phyloP scores from a whole-genome alignment of 2,888 invertebrate genomes.

The Drosophila sordidapex region DNA sequence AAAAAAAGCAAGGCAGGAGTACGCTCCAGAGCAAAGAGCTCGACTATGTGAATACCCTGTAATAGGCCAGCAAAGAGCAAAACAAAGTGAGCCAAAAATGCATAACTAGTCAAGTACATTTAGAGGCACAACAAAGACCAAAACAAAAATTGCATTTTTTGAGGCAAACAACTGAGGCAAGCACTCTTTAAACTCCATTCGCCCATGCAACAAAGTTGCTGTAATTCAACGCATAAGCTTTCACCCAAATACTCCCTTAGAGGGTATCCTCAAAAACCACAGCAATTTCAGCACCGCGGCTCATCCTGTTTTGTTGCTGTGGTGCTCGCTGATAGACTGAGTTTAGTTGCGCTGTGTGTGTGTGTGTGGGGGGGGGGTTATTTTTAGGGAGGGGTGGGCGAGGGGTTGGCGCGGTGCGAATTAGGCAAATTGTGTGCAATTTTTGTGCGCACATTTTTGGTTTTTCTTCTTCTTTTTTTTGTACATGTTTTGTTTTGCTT shows the following conservation, averaged over 20 bases:
- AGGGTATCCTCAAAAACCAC: slow-evolving; percentile 57
- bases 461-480: background rate
- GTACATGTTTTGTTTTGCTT: slow-evolving; percentile 1
- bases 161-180: background rate
- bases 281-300: slow-evolving; percentile 64
- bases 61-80: background rate
- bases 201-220: background rate
- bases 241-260: background rate
- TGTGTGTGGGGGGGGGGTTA: slow-evolving; percentile 6
- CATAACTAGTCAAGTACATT: background rate
- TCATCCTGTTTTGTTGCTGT: slow-evolving; percentile 62
- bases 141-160: background rate
- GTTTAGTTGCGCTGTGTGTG: background rate
- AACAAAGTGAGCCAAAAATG: background rate
- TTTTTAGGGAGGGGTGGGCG: background rate
- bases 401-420: slow-evolving; percentile 52
- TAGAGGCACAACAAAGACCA: background rate
- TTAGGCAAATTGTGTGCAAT: slow-evolving; percentile 81
- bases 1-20: slow-evolving; percentile 15
- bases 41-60: slow-evolving; percentile 29
- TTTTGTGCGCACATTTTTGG: slow-evolving; percentile 49
- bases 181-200: background rate
- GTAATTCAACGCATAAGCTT: background rate
- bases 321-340: background rate
- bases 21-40: background rate